Evolutionary conservation across 2,888 invertebrate species (phyloP).

Genomic region (Pseudoips prasinana): DNA sequence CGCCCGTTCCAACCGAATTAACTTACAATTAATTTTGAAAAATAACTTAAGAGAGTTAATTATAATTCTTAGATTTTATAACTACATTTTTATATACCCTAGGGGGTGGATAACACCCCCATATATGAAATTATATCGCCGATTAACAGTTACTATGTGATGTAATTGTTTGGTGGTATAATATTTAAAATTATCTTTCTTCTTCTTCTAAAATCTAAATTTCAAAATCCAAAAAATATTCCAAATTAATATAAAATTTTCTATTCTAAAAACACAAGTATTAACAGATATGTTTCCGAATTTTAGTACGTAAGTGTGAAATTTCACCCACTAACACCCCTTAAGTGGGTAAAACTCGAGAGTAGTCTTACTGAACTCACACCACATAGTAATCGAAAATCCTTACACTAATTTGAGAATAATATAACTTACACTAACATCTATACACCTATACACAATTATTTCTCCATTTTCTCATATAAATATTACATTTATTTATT

Average conservation of each 20-base stretch:
- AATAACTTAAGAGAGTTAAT: conserved; percentile 8
- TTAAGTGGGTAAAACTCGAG: too few relatives aligned
- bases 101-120: neutral
- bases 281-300: too few relatives aligned
- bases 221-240: too few relatives aligned
- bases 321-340: too few relatives aligned
- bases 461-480: conserved; percentile 18
- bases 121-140: neutral
- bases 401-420: conserved; percentile 11
- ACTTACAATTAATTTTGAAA: conserved; percentile 15
- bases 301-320: too few relatives aligned
- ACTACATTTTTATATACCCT: conserved; percentile 9
- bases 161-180: too few relatives aligned
- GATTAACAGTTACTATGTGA: too few relatives aligned
- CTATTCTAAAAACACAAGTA: too few relatives aligned
- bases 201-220: too few relatives aligned
- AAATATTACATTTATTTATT: conserved; percentile 28
- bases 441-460: conserved; percentile 28
- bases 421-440: neutral
- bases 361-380: neutral
- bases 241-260: too few relatives aligned
- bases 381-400: neutral
- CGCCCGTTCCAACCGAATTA: conserved; percentile 3
- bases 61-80: conserved; percentile 17
- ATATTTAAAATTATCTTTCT: neutral